Percentiles rank a stretch among this genome's conserved stretches.
Conservation (phyloP, 2,888 invertebrate genomes). For the Drosophila glabriapex region DNA sequence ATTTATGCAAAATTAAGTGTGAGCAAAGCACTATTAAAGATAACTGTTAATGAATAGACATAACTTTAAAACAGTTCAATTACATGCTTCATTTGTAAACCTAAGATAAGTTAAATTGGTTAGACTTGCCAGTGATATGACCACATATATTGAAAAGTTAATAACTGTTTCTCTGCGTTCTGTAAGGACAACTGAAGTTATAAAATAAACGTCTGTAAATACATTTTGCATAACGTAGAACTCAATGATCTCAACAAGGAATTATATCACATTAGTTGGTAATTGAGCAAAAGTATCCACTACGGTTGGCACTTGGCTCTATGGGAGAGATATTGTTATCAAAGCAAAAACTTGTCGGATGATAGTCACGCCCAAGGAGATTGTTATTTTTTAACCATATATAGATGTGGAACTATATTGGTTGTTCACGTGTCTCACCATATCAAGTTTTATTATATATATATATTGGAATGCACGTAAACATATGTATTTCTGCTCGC, state of each 20-base stretch:
- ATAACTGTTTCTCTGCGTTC: background rate
- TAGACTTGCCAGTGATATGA: background rate
- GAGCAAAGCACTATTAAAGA: slow-evolving; percentile 18
- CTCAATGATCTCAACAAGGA: background rate
- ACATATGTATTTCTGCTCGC: too few species aligned
- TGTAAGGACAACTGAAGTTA: background rate
- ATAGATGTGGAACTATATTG: background rate
- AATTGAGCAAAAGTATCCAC: background rate
- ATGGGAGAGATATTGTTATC: background rate
- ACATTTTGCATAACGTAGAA: background rate
- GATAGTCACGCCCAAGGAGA: background rate
- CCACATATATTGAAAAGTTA: background rate
- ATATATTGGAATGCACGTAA: too few species aligned
- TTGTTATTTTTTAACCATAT: background rate
- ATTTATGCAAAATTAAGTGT: slow-evolving; percentile 55
- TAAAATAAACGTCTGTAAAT: background rate
- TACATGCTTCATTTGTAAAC: slow-evolving; percentile 23
- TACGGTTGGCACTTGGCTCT: background rate
- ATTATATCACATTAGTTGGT: background rate
- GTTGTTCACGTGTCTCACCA: background rate
- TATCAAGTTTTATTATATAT: background rate
- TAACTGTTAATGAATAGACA: slow-evolving; percentile 38
- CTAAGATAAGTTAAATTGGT: slow-evolving; percentile 40
- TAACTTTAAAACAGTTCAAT: slow-evolving; percentile 35
- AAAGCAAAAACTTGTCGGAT: background rate